These are phyloP conservation scores for Oreortyx pictus DNA, from an alignment of 2,797 vertebrate species.

Conservation along the genomic window DNA sequence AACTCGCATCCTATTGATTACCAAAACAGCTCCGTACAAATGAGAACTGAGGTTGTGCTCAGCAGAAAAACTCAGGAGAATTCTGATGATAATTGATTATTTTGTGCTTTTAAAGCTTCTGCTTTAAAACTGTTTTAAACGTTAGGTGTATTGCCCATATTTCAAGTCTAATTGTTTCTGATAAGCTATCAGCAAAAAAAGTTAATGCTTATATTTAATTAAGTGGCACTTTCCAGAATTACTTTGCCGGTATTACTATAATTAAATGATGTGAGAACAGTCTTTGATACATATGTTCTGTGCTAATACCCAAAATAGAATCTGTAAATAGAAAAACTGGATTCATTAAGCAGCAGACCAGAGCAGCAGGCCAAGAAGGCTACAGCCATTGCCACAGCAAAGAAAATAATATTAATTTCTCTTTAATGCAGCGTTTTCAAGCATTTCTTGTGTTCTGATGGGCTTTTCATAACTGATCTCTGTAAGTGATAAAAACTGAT, in stretches of 20 bases:
- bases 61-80: neutral
- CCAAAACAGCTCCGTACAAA: fast-evolving
- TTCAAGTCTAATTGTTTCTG: slow-evolving; percentile 61
- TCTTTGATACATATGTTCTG: slow-evolving; percentile 29
- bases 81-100: slow-evolving; percentile 17
- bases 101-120: neutral
- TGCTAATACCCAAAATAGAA: slow-evolving; percentile 55
- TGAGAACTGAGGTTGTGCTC: neutral
- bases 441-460: slow-evolving; percentile 56
- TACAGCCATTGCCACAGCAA: slow-evolving; percentile 42
- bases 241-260: slow-evolving; percentile 17
- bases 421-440: slow-evolving; percentile 63
- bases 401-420: slow-evolving; percentile 43
- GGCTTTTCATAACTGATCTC: slow-evolving; percentile 61
- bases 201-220: slow-evolving; percentile 61
- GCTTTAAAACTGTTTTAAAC: neutral
- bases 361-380: slow-evolving; percentile 20
- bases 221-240: slow-evolving; percentile 68
- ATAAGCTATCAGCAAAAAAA: slow-evolving; percentile 53
- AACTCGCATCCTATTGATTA: neutral
- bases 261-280: slow-evolving; percentile 29
- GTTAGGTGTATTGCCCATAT: neutral
- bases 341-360: slow-evolving; percentile 36
- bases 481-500: slow-evolving; percentile 44
- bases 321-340: slow-evolving; percentile 47